Base-by-base conservation (phyloP, 2,797 vertebrate genomes). In the Acipenser transmontanus region DNA sequence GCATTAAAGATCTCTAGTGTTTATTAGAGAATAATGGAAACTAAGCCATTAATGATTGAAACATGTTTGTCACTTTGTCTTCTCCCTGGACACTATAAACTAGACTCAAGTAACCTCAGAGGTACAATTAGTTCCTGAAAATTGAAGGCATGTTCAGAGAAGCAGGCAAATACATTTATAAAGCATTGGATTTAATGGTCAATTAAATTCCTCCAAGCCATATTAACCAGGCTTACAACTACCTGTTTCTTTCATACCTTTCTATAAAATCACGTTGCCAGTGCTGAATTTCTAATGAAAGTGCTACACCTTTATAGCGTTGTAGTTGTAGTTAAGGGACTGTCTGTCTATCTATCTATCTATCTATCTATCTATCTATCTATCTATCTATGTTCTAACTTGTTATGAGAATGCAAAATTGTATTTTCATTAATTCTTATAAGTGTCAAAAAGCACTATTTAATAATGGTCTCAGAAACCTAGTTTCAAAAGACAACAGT, bases 51-150 rank as follows among this genome's bases (percentile, higher is more conserved):
- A 66, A 50, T 61, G 65, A 61, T 56, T 50, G 48, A 66, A 66
- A 66, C 11, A 63, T 56, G 62, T 68, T 60, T 69, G 63, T 64
- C 63, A 59, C 52, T 60, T 60, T 69, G 48, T 60, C 62, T 7
- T 54, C 13, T 66, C 65, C 65, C 72, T 34, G 12, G 65, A 59
- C 66, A 64, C 59, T 20, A 70, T 66, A 65, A 76, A 73, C 71
- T 66, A 65, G 67, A 72, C 73, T 75, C 74, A 68, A 50, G 70
- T 76, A 76, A 80, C 74, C 78, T 77, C 73, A 72, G 67, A 62
- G 71, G 76, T 71, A 71, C 76, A 80, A 78, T 80, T 78, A 75
- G 70, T 73, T 69, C 52, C 47, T 66, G 65, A 77, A 77, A 77
- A 74, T 65, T 67, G 70, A 52, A 51, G 62, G 67, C 67, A 75